phyloP scores from a whole-genome alignment of 2,888 invertebrate species.

The Stramonita haemastoma region DNA sequence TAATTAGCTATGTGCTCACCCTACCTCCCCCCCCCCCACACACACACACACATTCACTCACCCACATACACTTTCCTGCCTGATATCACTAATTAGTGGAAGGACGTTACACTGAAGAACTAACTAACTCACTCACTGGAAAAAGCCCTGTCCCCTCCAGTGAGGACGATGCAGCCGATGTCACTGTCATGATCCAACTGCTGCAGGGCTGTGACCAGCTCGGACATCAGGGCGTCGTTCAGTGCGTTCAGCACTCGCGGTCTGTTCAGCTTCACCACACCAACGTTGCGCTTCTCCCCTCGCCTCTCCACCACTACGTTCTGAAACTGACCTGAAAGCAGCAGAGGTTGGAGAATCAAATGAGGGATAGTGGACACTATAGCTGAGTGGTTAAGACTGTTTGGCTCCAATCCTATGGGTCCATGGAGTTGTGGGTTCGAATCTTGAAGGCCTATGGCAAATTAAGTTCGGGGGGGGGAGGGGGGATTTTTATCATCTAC shows the following conservation, averaged over 20 bases:
- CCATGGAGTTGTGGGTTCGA: too few relatives aligned
- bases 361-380: background rate
- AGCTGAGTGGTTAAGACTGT: background rate
- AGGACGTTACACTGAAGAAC: too few relatives aligned
- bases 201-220: constrained; percentile 80
- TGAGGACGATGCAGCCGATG: constrained; percentile 90
- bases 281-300: constrained; percentile 93
- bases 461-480: too few relatives aligned
- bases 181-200: constrained; percentile 68
- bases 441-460: too few relatives aligned
- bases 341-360: background rate
- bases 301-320: constrained; percentile 88
- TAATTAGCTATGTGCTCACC: too few relatives aligned
- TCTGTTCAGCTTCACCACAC: constrained; percentile 92
- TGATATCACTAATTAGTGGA: too few relatives aligned
- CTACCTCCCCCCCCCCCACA: too few relatives aligned
- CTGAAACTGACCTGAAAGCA: constrained; percentile 80
- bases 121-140: constrained; percentile 78
- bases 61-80: background rate
- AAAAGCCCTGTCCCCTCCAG: constrained; percentile 89
- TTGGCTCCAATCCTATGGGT: too few relatives aligned
- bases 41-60: background rate
- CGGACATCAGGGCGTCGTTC: constrained; percentile 91
- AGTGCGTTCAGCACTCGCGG: constrained; percentile 98
- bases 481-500: too few relatives aligned